A percentile compares a stretch with the other conserved stretches of the same genome.
phyloP scores from a whole-genome alignment of 2,113 vertebrate species.

The Triplophysa tibetana region DNA sequence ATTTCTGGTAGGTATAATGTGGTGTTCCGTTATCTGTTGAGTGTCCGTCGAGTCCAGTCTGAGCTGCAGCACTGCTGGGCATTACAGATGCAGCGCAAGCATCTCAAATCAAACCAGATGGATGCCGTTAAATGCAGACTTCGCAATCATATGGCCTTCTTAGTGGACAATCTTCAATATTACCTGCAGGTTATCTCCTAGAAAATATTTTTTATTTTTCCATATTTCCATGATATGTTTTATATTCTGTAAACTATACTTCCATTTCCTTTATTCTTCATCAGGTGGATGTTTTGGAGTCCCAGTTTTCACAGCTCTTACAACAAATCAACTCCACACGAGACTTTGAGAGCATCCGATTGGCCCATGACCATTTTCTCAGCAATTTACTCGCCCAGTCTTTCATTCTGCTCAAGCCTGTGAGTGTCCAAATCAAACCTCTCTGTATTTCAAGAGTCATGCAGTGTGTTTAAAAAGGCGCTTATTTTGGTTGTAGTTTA shows the following conservation, averaged over 20 bases:
- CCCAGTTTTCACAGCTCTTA: conserved; percentile 96
- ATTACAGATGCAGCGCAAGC: conserved; percentile 95
- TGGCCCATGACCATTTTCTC: conserved; percentile 96
- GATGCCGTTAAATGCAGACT: conserved; percentile 92
- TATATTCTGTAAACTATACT: background rate
- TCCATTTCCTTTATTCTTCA: background rate
- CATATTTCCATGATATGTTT: no score
- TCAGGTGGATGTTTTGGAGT: conserved; percentile 96
- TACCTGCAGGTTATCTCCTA: conserved; percentile 86
- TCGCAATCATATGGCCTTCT: conserved; percentile 96
- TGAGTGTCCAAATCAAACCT: conserved; percentile 61
- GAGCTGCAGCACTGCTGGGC: conserved; percentile 98
- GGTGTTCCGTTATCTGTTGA: conserved; percentile 94
- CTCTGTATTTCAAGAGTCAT: background rate
- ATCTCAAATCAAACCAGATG: conserved; percentile 86
- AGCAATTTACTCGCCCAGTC: conserved; percentile 96
- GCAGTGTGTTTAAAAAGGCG: background rate
- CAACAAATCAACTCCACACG: conserved; percentile 92
- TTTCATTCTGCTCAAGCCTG: conserved; percentile 96
- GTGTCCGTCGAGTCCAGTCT: conserved; percentile 91
- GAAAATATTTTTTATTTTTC: rapidly evolving
- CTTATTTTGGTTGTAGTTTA: background rate
- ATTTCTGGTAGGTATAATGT: conserved; percentile 86
- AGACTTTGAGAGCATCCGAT: conserved; percentile 94
- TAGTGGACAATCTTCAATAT: conserved; percentile 98